Percentiles rank a stretch among this genome's conserved stretches.
phyloP scores from a whole-genome alignment of 2,797 vertebrate species.

The Epinephelus coioides region DNA sequence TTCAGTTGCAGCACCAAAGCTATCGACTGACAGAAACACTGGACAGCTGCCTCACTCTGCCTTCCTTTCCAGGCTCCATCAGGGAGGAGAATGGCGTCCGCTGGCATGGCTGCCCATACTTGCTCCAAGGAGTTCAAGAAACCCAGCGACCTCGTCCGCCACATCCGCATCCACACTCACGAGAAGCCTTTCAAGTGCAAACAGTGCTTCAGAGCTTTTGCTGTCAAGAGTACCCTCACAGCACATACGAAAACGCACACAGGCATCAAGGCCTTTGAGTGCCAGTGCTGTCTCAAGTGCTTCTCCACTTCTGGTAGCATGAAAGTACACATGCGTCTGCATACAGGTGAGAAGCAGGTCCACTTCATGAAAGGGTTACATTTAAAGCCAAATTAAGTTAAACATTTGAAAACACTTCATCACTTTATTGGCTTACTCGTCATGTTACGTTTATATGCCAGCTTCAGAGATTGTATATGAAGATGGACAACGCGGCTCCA shows the following conservation, averaged over 20 bases:
- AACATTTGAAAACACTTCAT: background rate
- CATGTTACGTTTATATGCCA: background rate
- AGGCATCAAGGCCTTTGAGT: conserved; percentile 98
- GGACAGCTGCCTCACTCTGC: background rate
- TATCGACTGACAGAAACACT: background rate
- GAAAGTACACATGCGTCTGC: conserved; percentile 98
- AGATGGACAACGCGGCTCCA: no score
- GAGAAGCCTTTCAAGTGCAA: conserved; percentile 99
- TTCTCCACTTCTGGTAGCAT: conserved; percentile 99
- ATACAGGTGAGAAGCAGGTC: conserved; percentile 90
- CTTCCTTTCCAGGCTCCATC: conserved; percentile 89
- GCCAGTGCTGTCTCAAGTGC: conserved; percentile 96
- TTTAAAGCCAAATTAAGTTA: conserved; percentile 22
- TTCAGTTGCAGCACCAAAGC: background rate
- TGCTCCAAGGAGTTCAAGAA: conserved; percentile 99
- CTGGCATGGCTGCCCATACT: conserved; percentile 98
- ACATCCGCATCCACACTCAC: conserved; percentile 98
- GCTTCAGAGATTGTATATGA: no score
- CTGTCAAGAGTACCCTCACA: conserved; percentile 98
- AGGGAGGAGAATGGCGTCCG: conserved; percentile 96
- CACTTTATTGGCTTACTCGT: conserved; percentile 11
- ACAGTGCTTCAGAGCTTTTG: conserved; percentile 98
- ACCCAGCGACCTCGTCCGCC: conserved; percentile 97
- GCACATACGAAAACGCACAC: conserved; percentile 99
- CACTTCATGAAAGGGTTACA: conserved; percentile 15